These are phyloP conservation scores for Heterotis niloticus DNA, from an alignment of 2,113 vertebrate genomes.

Conservation along the genomic window DNA sequence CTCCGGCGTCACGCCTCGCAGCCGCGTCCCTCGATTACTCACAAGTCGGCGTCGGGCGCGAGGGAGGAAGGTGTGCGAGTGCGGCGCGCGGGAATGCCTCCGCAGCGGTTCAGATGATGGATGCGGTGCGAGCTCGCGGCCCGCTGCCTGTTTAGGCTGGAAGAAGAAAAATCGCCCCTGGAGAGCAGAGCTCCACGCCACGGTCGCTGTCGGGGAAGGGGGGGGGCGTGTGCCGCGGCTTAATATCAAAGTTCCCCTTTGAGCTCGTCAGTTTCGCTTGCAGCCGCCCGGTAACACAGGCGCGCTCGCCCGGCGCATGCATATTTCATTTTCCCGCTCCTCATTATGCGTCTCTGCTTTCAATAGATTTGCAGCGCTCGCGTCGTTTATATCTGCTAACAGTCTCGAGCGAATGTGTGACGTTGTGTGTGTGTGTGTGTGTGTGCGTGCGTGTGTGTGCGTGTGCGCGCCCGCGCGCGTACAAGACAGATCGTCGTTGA, in stretches of 20 bases:
- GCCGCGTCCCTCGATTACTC: constrained; percentile 9
- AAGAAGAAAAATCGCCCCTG: constrained; percentile 41
- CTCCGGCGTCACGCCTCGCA: not conserved
- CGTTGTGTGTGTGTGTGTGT: constrained; percentile 27
- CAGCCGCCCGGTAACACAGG: not conserved
- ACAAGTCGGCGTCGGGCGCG: constrained; percentile 8
- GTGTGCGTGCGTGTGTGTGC: not conserved
- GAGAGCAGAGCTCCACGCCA: constrained; percentile 60
- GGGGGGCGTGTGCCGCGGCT: constrained; percentile 1
- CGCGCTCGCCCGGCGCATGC: constrained; percentile 23
- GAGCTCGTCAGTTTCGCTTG: constrained; percentile 18
- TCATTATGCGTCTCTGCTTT: constrained; percentile 17
- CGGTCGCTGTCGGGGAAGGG: constrained; percentile 56
- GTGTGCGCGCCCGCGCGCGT: not conserved
- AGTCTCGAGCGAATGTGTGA: constrained; percentile 27
- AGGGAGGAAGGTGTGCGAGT: constrained; percentile 16
- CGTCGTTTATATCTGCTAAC: constrained; percentile 31
- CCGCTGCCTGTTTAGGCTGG: constrained; percentile 60
- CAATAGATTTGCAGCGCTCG: constrained; percentile 16
- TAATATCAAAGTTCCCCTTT: constrained; percentile 17
- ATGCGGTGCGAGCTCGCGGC: constrained; percentile 28
- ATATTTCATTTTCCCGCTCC: constrained; percentile 20
- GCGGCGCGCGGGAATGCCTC: constrained; percentile 16
- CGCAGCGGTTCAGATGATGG: constrained; percentile 22
- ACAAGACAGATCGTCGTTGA: not conserved